A percentile compares a stretch with the other conserved stretches of the same genome.
Conservation (phyloP, 2,888 invertebrate species). For the Merodon equestris region DNA sequence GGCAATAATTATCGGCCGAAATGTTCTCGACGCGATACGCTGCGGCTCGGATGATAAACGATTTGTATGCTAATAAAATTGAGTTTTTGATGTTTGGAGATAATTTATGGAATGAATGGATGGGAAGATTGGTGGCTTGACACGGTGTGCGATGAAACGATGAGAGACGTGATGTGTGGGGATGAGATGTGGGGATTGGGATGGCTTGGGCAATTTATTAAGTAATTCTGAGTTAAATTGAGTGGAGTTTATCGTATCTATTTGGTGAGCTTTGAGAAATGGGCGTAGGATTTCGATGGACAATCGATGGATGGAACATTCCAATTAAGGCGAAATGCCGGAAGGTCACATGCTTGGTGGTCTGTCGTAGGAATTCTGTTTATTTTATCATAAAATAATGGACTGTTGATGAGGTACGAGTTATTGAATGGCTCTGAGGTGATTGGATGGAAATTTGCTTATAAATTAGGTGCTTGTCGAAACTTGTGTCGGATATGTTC, state of each 20-base stretch:
- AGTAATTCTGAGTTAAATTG: slow-evolving; percentile 52
- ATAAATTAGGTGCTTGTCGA: not conserved
- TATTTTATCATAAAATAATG: slow-evolving; percentile 43
- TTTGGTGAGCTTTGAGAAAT: slow-evolving; percentile 53
- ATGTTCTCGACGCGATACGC: slow-evolving; percentile 52
- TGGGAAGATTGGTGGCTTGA: slow-evolving; percentile 43
- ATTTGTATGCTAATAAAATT: slow-evolving; percentile 69
- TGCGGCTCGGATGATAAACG: slow-evolving; percentile 63
- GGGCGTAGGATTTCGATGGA: slow-evolving; percentile 47
- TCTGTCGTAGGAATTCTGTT: slow-evolving; percentile 42
- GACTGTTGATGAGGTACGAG: slow-evolving; percentile 52
- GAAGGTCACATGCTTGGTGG: slow-evolving; percentile 56
- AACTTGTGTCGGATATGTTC: not conserved
- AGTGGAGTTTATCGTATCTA: slow-evolving; percentile 29
- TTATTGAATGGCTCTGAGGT: slow-evolving; percentile 14
- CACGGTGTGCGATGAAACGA: slow-evolving; percentile 13
- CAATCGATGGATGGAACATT: slow-evolving; percentile 35
- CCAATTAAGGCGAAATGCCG: slow-evolving; percentile 55
- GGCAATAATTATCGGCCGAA: slow-evolving; percentile 62
- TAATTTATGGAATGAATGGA: slow-evolving; percentile 67
- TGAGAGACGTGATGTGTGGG: slow-evolving; percentile 36
- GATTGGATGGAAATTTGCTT: slow-evolving; percentile 29
- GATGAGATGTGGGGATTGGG: slow-evolving; percentile 1
- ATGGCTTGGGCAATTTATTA: slow-evolving; percentile 66
- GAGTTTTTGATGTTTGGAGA: slow-evolving; percentile 68